phyloP scores from a whole-genome alignment of 2,888 invertebrate species.

The Latrodectus hesperus region DNA sequence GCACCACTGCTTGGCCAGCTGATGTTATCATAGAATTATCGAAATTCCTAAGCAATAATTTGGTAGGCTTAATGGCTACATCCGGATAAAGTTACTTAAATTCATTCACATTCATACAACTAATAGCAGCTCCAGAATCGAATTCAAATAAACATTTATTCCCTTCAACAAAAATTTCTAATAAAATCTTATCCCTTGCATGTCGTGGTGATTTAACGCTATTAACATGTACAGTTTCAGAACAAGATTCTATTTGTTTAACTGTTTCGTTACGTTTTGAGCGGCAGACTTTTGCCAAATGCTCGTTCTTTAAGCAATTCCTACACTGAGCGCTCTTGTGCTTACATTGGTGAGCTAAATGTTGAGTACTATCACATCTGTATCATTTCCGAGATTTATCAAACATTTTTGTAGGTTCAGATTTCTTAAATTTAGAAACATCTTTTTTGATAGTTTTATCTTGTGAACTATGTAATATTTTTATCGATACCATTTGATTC shows the following conservation, averaged over 20 bases:
- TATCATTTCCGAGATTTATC: constrained; percentile 55
- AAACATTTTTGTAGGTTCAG: constrained; percentile 51
- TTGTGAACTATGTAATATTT: no score
- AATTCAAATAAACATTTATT: constrained; percentile 26
- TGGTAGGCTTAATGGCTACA: constrained; percentile 54
- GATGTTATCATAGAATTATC: constrained; percentile 52
- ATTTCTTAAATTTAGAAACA: no score
- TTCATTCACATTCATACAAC: constrained; percentile 29
- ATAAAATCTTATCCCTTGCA: constrained; percentile 54
- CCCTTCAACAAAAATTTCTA: constrained; percentile 33
- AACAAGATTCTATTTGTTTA: constrained; percentile 55
- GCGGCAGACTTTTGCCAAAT: constrained; percentile 56
- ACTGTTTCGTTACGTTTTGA: constrained; percentile 49
- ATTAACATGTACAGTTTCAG: constrained; percentile 54
- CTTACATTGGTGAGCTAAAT: constrained; percentile 55
- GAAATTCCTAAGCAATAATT: constrained; percentile 55
- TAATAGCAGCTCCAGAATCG: constrained; percentile 26
- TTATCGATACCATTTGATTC: constrained; percentile 15
- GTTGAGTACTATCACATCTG: constrained; percentile 56
- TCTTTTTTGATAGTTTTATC: no score
- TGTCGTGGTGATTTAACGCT: constrained; percentile 51
- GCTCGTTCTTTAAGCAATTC: constrained; percentile 50
- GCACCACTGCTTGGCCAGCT: constrained; percentile 54
- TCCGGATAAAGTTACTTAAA: constrained; percentile 48
- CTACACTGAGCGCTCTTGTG: constrained; percentile 55